Base-by-base conservation (phyloP, 1,140 invertebrate genomes). In the Drusus annulatus region DNA sequence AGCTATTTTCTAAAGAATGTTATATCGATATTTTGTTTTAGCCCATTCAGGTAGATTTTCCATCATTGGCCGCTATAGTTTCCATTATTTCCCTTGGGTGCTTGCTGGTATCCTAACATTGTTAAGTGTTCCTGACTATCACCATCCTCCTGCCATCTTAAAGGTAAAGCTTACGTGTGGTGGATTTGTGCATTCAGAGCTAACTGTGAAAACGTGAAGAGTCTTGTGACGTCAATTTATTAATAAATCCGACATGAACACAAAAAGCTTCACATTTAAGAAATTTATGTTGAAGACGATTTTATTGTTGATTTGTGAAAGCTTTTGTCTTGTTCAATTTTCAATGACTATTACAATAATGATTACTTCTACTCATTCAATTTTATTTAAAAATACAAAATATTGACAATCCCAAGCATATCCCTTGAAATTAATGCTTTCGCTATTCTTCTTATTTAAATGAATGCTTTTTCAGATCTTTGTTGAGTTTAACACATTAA, bases 21-120 rank as follows among this genome's bases (percentile, higher is more conserved):
- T 65, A 65, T 65, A 69, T 71, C 7, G 8, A 71, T 71, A 51
- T 71, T 71, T 71, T 71, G 68, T 71, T 71, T 71, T 71, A 71
- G 68, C 68, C 50, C 21, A 28, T 65, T 65, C 21, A 65, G 23
- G n/a, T 65, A 31, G 10, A 31, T 52, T 71, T 71, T 16, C 68
- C 68, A 71, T n/a, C 36, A 45, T 25, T 15, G 36, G 68, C 45
- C 16, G 45, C 17, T 23, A 5, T 52, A 52, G 21, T 71, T 13
- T 52, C 45, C 68, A 21, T n/a, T 71, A 13, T 50, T 71, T 50
- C 36, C 31, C 23, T 51, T 23, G 15, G 16, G 17, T 16, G n/a
- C n/a, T n/a, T 52, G 65, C 17, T 19, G 45, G 23, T 45, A 68
- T 51, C n/a, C 10, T 51, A 51, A 50, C 15, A 4, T 23, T 23